A percentile compares a stretch with the other conserved stretches of the same genome.
These are phyloP conservation scores for Euplagia quadripunctaria DNA, from an alignment of 2,888 invertebrate species.

Conservation along the genomic window DNA sequence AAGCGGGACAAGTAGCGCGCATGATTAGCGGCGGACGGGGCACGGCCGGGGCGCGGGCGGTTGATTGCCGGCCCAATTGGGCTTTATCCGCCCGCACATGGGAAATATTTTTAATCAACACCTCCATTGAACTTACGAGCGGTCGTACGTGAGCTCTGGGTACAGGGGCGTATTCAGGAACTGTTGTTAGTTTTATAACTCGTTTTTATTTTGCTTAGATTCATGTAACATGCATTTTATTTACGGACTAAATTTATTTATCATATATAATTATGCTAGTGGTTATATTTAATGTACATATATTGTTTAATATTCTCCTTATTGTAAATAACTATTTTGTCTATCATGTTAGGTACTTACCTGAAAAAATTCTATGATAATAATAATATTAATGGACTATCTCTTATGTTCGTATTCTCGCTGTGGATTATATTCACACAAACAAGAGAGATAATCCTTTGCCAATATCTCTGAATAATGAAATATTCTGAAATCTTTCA, in stretches of 20 bases:
- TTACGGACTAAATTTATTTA: background rate
- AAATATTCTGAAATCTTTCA: too few species aligned
- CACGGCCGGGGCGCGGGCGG: conserved; percentile 69
- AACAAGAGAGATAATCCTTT: too few species aligned
- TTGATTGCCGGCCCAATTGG: conserved; percentile 87
- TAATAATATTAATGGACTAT: too few species aligned
- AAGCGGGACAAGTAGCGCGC: conserved; percentile 54
- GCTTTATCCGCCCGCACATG: conserved; percentile 87
- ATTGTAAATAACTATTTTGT: background rate
- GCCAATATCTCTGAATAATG: too few species aligned
- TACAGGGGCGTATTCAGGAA: conserved; percentile 71
- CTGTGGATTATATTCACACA: too few species aligned
- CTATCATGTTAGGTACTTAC: too few species aligned
- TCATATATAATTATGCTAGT: too few species aligned
- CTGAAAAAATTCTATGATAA: too few species aligned
- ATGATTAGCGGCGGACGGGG: conserved; percentile 79
- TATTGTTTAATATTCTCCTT: background rate
- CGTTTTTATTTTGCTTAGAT: background rate
- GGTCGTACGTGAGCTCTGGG: conserved; percentile 84
- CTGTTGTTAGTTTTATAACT: conserved; percentile 2
- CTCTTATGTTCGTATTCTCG: too few species aligned
- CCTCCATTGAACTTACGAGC: conserved; percentile 88
- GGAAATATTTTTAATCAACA: conserved; percentile 89
- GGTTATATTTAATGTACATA: background rate
- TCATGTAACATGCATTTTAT: background rate